Evolutionary conservation across 2,888 invertebrate genomes (phyloP).

Genomic region (Molanna angustata): DNA sequence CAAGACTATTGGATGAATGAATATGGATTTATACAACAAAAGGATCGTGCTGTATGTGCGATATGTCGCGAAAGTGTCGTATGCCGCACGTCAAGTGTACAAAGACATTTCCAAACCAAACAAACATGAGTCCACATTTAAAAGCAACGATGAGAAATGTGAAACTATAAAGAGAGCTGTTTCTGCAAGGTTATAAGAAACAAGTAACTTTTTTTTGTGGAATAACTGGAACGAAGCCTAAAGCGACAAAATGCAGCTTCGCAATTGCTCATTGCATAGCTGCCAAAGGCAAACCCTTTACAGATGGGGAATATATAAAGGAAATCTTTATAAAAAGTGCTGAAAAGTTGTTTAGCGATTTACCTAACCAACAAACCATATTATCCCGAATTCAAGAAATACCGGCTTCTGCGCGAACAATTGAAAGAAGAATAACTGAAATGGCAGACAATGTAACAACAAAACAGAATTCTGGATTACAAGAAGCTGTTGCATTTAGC

Average conservation of each 20-base stretch:
- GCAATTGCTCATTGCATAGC: neutral
- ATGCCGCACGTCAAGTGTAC: conserved; percentile 2
- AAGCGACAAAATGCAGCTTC: neutral
- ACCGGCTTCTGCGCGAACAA: conserved; percentile 4
- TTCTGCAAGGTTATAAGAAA: neutral
- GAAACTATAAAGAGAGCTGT: neutral
- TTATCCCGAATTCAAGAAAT: neutral
- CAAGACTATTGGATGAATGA: neutral
- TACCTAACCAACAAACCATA: neutral
- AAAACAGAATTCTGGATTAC: conserved; percentile 26
- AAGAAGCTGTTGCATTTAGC: conserved; percentile 25
- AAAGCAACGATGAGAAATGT: neutral
- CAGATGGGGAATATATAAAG: neutral
- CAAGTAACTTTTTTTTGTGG: neutral
- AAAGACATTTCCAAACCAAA: conserved; percentile 6
- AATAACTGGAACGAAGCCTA: neutral
- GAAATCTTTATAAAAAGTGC: neutral
- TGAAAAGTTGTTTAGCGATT: neutral
- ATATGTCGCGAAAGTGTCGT: neutral
- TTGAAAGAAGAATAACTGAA: conserved; percentile 12
- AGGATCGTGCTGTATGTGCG: neutral
- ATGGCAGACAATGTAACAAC: conserved; percentile 27
- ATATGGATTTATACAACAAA: neutral
- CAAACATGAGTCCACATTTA: conserved; percentile 1
- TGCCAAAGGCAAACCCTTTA: neutral